Conservation (phyloP, 2,113 vertebrate species). For the Dromiciops gliroides region DNA sequence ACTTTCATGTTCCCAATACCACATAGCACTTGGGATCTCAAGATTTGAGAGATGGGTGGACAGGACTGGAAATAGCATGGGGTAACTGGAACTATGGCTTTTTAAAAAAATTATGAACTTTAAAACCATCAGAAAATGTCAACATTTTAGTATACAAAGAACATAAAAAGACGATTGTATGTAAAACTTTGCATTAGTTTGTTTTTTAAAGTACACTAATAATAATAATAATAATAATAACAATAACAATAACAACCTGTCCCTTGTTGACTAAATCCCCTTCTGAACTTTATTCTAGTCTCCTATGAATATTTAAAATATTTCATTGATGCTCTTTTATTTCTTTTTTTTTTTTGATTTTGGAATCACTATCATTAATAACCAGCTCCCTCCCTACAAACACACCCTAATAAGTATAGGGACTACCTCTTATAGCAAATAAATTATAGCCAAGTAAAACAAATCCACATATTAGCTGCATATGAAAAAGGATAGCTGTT, state of each 20-base stretch:
- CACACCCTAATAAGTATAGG: background rate
- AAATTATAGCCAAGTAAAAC: background rate
- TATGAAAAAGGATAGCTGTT: background rate
- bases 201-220: background rate
- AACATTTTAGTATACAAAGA: background rate
- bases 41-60: background rate
- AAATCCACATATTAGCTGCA: background rate
- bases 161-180: background rate
- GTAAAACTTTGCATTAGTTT: background rate
- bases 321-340: background rate
- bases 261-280: background rate
- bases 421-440: background rate
- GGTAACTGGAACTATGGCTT: background rate
- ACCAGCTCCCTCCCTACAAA: background rate
- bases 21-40: background rate
- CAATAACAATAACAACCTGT: background rate
- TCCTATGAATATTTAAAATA: background rate
- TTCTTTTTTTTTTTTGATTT: background rate
- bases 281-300: background rate
- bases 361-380: background rate
- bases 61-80: background rate
- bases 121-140: background rate
- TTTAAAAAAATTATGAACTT: background rate
- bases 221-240: background rate
- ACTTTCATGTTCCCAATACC: background rate